These are phyloP conservation scores for Epinephelus malabaricus DNA, from an alignment of 2,797 vertebrate genomes.

Conservation along the genomic window DNA sequence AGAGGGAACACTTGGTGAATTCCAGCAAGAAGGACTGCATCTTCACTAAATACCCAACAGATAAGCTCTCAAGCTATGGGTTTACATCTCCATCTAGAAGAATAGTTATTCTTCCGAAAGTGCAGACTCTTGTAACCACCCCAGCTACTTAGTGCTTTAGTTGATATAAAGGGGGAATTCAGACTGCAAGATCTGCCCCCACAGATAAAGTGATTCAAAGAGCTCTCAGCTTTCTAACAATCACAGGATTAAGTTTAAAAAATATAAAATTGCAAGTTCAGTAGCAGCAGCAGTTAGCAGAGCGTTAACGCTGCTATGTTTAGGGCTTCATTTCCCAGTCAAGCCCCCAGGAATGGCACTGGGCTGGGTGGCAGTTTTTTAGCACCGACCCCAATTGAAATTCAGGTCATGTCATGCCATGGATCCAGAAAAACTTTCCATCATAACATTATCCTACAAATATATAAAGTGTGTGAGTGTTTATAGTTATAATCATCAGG, in stretches of 20 bases:
- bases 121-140: not conserved
- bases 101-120: conserved; percentile 17
- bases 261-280: conserved; percentile 25
- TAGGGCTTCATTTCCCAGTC: conserved; percentile 17
- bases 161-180: conserved; percentile 7
- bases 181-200: conserved; percentile 10
- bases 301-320: conserved; percentile 18
- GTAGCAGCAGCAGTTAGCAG: conserved; percentile 11
- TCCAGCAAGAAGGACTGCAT: conserved; percentile 1
- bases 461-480: not conserved
- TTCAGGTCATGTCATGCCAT: not conserved
- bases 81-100: conserved; percentile 20
- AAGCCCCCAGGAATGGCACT: not conserved
- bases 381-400: not conserved
- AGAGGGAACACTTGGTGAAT: not conserved
- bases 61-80: conserved; percentile 2
- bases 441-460: not conserved
- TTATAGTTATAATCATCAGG: not conserved
- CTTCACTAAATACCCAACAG: conserved; percentile 5
- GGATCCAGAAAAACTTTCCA: not conserved
- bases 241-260: conserved; percentile 21
- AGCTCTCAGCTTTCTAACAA: conserved; percentile 23
- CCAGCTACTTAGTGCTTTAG: conserved; percentile 17
- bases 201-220: conserved; percentile 24
- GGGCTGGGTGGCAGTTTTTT: conserved; percentile 5